Evolutionary conservation across 2,113 vertebrate species (phyloP).

Genomic region (Epinephelus moara): DNA sequence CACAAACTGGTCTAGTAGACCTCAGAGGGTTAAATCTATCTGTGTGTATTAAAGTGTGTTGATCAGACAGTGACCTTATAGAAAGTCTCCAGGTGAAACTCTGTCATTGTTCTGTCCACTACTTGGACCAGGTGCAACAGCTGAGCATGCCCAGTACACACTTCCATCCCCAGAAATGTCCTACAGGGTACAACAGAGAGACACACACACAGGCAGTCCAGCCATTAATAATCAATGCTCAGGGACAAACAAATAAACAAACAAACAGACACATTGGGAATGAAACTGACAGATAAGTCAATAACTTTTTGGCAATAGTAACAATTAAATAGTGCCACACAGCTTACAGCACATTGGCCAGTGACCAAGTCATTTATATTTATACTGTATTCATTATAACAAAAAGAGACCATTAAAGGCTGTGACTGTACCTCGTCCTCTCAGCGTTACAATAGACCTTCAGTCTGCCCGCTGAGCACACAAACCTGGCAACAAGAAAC

Average conservation of each 20-base stretch:
- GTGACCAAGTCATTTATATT: background rate
- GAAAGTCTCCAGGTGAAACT: constrained; percentile 91
- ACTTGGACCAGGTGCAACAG: constrained; percentile 87
- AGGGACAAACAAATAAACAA: background rate
- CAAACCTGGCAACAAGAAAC: constrained; percentile 86
- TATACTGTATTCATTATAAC: background rate
- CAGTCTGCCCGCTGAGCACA: constrained; percentile 87
- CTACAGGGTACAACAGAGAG: constrained; percentile 74
- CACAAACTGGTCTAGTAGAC: background rate
- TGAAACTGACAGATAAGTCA: too few relatives aligned
- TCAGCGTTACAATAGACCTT: constrained; percentile 93
- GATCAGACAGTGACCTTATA: constrained; percentile 86
- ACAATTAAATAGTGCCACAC: too few relatives aligned
- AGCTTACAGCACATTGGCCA: too few relatives aligned
- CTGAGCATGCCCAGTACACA: constrained; percentile 87
- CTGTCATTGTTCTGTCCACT: constrained; percentile 90
- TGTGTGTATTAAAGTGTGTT: background rate
- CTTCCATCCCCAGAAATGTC: constrained; percentile 94
- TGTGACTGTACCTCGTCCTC: constrained; percentile 88
- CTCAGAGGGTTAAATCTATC: background rate
- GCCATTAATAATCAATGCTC: background rate
- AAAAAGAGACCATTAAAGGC: background rate
- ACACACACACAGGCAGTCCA: background rate
- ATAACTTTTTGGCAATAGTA: background rate
- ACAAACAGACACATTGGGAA: too few relatives aligned